These are phyloP conservation scores for Prunella strophiata DNA, from an alignment of 2,797 vertebrate genomes.

Conservation along the genomic window DNA sequence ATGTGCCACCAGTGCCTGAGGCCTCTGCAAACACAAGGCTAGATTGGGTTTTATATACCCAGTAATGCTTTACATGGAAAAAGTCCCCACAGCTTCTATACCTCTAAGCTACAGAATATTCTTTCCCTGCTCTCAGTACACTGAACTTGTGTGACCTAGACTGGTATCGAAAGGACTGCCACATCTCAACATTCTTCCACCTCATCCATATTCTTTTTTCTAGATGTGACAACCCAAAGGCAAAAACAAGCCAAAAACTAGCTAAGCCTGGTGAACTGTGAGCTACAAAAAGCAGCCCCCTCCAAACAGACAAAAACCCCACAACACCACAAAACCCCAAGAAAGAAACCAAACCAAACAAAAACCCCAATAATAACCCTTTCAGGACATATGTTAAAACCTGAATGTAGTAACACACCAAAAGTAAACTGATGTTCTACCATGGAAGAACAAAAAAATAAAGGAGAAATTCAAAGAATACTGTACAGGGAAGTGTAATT, in stretches of 20 bases:
- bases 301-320: neutral
- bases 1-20: neutral
- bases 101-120: neutral
- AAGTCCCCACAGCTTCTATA: neutral
- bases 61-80: neutral
- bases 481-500: neutral
- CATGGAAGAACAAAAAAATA: neutral
- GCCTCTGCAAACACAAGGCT: neutral
- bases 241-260: neutral
- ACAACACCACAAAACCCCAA: neutral
- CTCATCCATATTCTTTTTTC: neutral
- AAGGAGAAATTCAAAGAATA: neutral
- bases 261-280: neutral
- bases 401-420: neutral
- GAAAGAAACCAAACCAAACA: neutral
- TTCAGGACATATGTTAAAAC: neutral
- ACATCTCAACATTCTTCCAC: neutral
- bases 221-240: neutral
- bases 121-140: neutral
- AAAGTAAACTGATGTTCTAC: neutral
- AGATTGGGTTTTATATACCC: neutral
- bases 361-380: neutral
- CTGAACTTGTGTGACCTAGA: neutral
- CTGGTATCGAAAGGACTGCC: neutral
- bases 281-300: neutral